These are phyloP conservation scores for Triplophysa yarkandensis DNA, from an alignment of 2,797 vertebrate genomes.

Conservation along the genomic window DNA sequence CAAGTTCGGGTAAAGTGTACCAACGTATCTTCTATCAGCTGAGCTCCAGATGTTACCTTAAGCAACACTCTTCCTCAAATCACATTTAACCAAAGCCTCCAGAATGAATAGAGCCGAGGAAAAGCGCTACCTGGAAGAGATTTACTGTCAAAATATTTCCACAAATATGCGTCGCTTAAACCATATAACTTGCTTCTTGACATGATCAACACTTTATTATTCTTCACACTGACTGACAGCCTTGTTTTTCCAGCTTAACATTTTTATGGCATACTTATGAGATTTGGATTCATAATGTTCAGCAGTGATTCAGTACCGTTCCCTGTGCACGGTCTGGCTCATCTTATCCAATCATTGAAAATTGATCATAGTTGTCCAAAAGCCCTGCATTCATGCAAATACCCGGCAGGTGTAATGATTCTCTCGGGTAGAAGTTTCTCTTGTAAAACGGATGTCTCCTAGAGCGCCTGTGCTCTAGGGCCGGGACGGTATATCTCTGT, in stretches of 20 bases:
- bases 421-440: constrained; percentile 31
- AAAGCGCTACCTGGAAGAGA: too few relatives aligned
- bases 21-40: too few relatives aligned
- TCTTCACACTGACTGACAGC: background rate
- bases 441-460: constrained; percentile 16
- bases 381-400: constrained; percentile 25
- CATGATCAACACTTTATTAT: too few relatives aligned
- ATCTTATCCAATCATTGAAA: constrained; percentile 21
- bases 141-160: too few relatives aligned
- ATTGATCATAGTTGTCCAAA: constrained; percentile 35
- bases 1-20: too few relatives aligned
- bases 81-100: background rate
- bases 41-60: background rate
- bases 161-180: too few relatives aligned
- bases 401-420: constrained; percentile 43
- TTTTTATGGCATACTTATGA: too few relatives aligned
- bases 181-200: background rate
- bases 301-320: constrained; percentile 17
- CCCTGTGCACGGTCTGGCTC: constrained; percentile 14
- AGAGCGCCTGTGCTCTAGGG: constrained; percentile 5
- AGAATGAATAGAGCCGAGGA: too few relatives aligned
- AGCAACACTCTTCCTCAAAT: background rate
- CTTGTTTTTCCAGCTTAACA: background rate
- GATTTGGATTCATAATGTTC: background rate
- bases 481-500: constrained; percentile 40